Percentiles rank a stretch among this genome's conserved stretches.
Evolutionary conservation across 2,888 invertebrate species (phyloP).

Genomic region (Aethes cnicana): DNA sequence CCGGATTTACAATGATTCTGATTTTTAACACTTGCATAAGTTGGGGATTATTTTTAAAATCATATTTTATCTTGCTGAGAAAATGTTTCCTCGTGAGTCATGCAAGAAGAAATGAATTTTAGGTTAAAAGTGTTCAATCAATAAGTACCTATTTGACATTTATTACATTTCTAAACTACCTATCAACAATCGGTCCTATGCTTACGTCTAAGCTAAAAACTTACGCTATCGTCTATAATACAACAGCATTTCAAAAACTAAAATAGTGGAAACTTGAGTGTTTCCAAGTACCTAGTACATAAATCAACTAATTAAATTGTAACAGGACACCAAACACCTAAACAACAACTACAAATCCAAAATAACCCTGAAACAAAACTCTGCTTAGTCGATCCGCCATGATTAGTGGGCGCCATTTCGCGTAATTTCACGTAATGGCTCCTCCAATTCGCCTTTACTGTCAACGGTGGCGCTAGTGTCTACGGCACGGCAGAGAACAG

Average conservation of each 20-base stretch:
- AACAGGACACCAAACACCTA: constrained; percentile 17
- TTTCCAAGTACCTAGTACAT: background rate
- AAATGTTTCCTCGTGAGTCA: too few species aligned
- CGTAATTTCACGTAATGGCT: constrained; percentile 53
- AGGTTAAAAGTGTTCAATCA: too few species aligned
- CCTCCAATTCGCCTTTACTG: constrained; percentile 31
- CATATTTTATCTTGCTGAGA: too few species aligned
- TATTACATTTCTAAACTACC: too few species aligned
- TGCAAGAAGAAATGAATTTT: too few species aligned
- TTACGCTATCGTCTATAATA: too few species aligned
- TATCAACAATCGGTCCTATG: too few species aligned
- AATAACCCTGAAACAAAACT: constrained; percentile 34
- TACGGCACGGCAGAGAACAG: background rate
- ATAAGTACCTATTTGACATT: too few species aligned
- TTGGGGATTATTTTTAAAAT: background rate
- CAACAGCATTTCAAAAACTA: too few species aligned
- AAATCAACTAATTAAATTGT: constrained; percentile 5
- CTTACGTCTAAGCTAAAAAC: too few species aligned
- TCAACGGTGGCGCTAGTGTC: constrained; percentile 2
- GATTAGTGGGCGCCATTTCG: constrained; percentile 42
- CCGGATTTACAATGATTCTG: constrained; percentile 14
- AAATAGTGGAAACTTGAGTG: too few species aligned
- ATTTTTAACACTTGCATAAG: constrained; percentile 19
- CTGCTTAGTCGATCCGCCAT: constrained; percentile 44
- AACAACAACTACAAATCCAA: constrained; percentile 29